Base-by-base conservation (phyloP, 2,113 vertebrate species). In the Seriola aureovittata region DNA sequence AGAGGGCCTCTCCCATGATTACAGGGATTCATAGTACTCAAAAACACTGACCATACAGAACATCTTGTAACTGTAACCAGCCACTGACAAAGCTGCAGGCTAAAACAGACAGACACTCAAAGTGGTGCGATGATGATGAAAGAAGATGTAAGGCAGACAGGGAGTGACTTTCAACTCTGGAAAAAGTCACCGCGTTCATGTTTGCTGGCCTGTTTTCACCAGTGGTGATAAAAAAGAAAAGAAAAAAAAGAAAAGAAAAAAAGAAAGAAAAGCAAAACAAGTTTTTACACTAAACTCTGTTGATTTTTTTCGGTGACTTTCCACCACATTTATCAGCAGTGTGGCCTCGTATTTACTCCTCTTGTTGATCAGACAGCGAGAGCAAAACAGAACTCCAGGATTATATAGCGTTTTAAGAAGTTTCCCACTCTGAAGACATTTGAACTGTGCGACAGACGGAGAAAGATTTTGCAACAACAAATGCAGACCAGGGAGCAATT, bases 1-100 rank as follows among this genome's bases (percentile, higher is more conserved):
- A 79, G 85, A 86, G 85, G 91, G 93, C 93, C 93, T 94, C 90
- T 93, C 90, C 90, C 92, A 94, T 92, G 91, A 95, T 93, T 92
- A 92, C 87, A 93, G 92, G 92, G 90, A 94, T 92, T 93, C 91
- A 93, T 92, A 93, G 91, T 80, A 88, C 87, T 93, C 88, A 91
- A 88, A 92, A 93, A 89, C 89, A 93, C 87, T 91, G 86, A 91
- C 91, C 91, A 88, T 90, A 92, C 90, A 93, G 88, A 89, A 92
- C 90, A 90, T 93, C 85, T 88, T 92, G 92, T 91, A 92, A 92
- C 91, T 87, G 91, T 92, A 91, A 91, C 90, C 90, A 91, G 85
- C 85, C 85, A 83, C 74, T 80, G 87, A 92, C 89, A 90, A 90
- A 91, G 86, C 85, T 91, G 86, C 86, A 75, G 86, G 82, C 88